Percentiles rank a stretch among this genome's conserved stretches.
Evolutionary conservation across 2,113 vertebrate species (phyloP).

Genomic region (Chlorodrepanis virens): DNA sequence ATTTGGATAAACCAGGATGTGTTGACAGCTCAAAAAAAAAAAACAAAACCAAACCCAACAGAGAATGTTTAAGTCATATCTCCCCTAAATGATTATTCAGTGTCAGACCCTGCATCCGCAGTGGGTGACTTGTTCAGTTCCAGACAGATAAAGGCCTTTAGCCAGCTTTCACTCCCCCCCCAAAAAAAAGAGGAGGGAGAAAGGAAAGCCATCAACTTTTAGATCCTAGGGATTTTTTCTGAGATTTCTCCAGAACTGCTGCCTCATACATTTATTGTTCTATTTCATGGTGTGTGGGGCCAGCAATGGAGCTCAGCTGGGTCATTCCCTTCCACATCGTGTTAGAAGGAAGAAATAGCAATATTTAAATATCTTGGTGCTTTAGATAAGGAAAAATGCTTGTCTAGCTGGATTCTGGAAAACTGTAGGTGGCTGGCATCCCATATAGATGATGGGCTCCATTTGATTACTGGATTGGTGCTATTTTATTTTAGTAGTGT

Average conservation of each 20-base stretch:
- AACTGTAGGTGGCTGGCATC: fast-evolving
- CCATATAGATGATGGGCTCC: neutral
- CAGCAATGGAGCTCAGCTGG: neutral
- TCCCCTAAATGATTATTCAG: neutral
- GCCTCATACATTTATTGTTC: neutral
- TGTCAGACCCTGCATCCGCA: neutral
- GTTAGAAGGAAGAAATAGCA: neutral
- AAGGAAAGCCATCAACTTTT: neutral
- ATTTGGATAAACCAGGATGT: neutral
- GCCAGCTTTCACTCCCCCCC: neutral
- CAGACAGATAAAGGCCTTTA: neutral
- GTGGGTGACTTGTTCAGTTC: slow-evolving; percentile 23
- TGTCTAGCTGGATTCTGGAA: neutral
- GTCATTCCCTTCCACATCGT: fast-evolving
- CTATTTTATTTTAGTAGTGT: too few species aligned
- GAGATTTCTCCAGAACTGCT: neutral
- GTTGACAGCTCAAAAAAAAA: neutral
- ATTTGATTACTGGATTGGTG: neutral
- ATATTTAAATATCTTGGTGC: neutral
- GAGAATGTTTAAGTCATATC: slow-evolving; percentile 18
- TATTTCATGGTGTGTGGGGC: neutral
- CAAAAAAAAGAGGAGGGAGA: neutral
- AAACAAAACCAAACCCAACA: neutral
- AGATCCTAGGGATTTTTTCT: neutral
- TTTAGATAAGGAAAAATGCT: neutral